Evolutionary conservation across 2,113 vertebrate genomes (phyloP).

Genomic region (Rostratula benghalensis): DNA sequence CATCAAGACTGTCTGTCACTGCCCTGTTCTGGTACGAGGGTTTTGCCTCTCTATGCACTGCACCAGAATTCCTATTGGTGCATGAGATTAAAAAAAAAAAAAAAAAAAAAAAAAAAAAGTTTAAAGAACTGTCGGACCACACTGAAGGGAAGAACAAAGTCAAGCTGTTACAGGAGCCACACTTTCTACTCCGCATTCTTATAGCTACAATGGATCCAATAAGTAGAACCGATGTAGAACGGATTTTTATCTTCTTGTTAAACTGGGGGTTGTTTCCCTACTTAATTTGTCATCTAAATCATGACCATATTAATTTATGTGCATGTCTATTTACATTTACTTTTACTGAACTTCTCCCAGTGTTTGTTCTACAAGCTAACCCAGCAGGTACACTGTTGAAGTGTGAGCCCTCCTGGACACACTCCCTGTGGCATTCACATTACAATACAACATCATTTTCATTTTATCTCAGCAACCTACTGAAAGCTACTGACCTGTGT

Average conservation of each 20-base stretch:
- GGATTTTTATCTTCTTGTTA: background rate
- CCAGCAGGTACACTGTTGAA: background rate
- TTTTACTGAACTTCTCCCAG: background rate
- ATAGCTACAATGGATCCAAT: background rate
- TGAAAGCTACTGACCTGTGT: slow-evolving; percentile 76
- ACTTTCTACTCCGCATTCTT: background rate
- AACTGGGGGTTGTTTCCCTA: background rate
- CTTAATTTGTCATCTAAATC: background rate
- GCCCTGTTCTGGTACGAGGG: background rate
- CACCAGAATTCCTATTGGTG: background rate
- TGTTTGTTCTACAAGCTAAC: background rate
- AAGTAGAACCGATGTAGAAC: background rate
- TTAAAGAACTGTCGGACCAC: background rate
- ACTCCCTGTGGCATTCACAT: background rate
- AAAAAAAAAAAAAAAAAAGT: accelerated
- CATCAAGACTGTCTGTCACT: background rate
- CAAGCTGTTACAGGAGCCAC: background rate
- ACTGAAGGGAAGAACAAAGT: background rate
- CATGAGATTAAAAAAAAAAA: background rate
- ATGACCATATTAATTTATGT: background rate
- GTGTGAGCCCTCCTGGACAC: background rate
- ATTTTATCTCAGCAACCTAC: background rate
- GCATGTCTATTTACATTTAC: background rate
- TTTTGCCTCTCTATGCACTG: background rate
- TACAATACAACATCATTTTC: background rate